Base-by-base conservation (phyloP, 2,888 invertebrate genomes). In the Andrena trimmerana region DNA sequence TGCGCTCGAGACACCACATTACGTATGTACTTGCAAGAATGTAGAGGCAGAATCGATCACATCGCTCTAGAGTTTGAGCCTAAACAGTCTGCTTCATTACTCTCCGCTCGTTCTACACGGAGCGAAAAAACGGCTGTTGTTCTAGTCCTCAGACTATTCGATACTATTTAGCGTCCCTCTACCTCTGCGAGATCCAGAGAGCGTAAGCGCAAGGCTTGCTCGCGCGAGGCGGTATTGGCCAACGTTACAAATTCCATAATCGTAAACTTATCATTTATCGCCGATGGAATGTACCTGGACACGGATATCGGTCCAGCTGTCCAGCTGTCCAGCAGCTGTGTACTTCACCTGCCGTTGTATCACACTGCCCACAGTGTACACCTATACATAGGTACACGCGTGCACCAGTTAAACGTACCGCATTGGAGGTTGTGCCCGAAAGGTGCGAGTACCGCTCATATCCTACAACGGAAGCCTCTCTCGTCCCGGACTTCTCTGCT, bases 251-350 rank as follows among this genome's bases (percentile, higher is more conserved):
- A 71, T 71, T 60, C 33, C 65, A 52, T 52, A 54, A 50, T 48
- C 76, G 72, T 65, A 62, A 33, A 62, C 87, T 88, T 87, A 89
- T 88, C 87, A 85, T 71, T 78, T 70, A 72, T 77, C 68, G 33
- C 63, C 83, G 71, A 78, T 81, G 89, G 89, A 90, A 91, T 88
- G 89, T 89, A 88, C 85, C 88, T 86, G 84, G 81, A 78, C 86
- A 87, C 81, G 89, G 90, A 92, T 93, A 93, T 93, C 92, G 93
- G 92, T 93, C 92, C 90, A 92, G 91, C 92, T 91, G 90, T 90
- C 88, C 93, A 90, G 92, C 92, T 91, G 92, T 92, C 90, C 90
- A 86, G 91, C 92, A 91, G 92, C 91, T 92, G 93, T 90, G 79
- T 73, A 90, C 90, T 92, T 93, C 94, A 94, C 94, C 93, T 94